Conservation (phyloP, 2,797 vertebrate species). For the Oryzias dopingdopingensis region DNA sequence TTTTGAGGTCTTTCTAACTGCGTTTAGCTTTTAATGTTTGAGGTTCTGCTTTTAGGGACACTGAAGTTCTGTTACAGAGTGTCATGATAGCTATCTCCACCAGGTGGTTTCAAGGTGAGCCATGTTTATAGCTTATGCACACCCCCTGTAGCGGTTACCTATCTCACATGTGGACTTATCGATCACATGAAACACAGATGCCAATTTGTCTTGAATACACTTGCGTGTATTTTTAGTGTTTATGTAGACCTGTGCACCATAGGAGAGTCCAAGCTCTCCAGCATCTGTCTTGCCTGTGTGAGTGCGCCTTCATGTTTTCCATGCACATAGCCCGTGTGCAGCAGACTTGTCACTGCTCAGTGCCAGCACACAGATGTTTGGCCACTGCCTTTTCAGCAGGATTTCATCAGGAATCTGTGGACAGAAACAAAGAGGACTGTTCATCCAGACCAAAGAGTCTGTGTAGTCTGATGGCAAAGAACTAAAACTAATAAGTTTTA, state of each 20-base stretch:
- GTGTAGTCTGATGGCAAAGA: slow-evolving; percentile 63
- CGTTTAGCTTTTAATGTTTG: slow-evolving; percentile 28
- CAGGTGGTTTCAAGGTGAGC: slow-evolving; percentile 11
- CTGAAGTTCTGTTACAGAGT: slow-evolving; percentile 15
- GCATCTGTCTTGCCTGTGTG: slow-evolving; percentile 43
- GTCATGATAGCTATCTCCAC: slow-evolving; percentile 16
- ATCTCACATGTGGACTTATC: slow-evolving; percentile 2
- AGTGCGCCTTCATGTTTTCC: slow-evolving; percentile 58
- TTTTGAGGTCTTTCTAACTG: slow-evolving; percentile 37
- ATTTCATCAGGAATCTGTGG: slow-evolving; percentile 74
- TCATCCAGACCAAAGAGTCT: slow-evolving; percentile 76
- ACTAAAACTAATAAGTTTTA: slow-evolving; percentile 28
- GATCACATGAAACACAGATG: slow-evolving; percentile 27
- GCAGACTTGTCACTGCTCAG: slow-evolving; percentile 67
- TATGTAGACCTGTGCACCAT: background rate
- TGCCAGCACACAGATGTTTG: slow-evolving; percentile 80
- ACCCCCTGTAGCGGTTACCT: too few relatives aligned
- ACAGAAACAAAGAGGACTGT: slow-evolving; percentile 72
- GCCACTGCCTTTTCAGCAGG: slow-evolving; percentile 62
- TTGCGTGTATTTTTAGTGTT: slow-evolving; percentile 19
- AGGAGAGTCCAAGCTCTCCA: slow-evolving; percentile 24
- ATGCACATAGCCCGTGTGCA: slow-evolving; percentile 70
- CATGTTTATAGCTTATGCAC: slow-evolving; percentile 9
- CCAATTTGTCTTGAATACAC: background rate
- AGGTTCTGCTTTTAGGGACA: slow-evolving; percentile 35